Percentiles rank a stretch among this genome's conserved stretches.
Conservation (phyloP, 2,888 invertebrate species). For the Morpho achilles region DNA sequence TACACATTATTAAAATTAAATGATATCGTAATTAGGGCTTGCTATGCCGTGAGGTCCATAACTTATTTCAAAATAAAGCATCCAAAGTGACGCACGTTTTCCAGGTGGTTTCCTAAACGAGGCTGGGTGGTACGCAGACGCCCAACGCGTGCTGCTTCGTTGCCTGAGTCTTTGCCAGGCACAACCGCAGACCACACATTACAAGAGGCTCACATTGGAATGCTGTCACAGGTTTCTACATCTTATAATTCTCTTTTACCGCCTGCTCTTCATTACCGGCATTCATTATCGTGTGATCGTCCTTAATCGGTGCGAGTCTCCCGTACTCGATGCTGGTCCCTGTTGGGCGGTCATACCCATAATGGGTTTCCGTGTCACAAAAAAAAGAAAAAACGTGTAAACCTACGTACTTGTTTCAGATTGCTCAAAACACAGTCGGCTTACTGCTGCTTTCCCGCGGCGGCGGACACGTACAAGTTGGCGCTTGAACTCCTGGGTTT, state of each 20-base stretch:
- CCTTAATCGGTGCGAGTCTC: no score
- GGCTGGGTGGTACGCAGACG: slow-evolving; percentile 91
- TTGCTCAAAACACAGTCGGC: slow-evolving; percentile 90
- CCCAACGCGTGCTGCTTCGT: slow-evolving; percentile 83
- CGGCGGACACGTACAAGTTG: slow-evolving; percentile 83
- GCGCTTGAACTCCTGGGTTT: slow-evolving; percentile 57
- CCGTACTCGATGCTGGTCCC: no score
- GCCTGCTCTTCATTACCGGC: no score
- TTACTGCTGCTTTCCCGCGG: slow-evolving; percentile 89
- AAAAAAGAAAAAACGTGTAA: no score
- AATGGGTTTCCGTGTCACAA: no score
- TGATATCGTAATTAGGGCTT: no score
- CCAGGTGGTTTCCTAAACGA: slow-evolving; percentile 90
- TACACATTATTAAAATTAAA: no score
- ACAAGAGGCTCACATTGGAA: slow-evolving; percentile 85
- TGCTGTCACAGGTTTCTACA: slow-evolving; percentile 88
- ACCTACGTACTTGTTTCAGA: slow-evolving; percentile 61
- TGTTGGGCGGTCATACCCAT: no score
- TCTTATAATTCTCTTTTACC: no score
- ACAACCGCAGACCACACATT: slow-evolving; percentile 73
- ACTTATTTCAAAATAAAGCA: no score
- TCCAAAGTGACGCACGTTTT: background rate
- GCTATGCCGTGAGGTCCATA: no score
- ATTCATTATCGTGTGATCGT: no score
- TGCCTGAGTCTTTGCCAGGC: slow-evolving; percentile 83